Percentiles rank a stretch among this genome's conserved stretches.
These are phyloP conservation scores for Notodonta ziczac DNA, from an alignment of 2,888 invertebrate species.

Conservation along the genomic window DNA sequence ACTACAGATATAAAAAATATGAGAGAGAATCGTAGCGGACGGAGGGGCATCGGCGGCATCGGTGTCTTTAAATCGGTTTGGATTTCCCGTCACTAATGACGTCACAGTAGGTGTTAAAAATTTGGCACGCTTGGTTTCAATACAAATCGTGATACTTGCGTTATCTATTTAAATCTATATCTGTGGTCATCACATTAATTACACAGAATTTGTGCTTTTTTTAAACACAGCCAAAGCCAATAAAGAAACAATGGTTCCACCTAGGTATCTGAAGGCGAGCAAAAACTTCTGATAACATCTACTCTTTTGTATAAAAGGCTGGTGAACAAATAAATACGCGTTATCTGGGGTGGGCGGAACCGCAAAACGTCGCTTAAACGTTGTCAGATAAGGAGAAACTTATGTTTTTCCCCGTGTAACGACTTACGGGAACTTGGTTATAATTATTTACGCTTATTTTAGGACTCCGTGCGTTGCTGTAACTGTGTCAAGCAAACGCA, in stretches of 20 bases:
- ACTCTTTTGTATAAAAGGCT: slow-evolving; percentile 43
- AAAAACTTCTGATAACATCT: slow-evolving; percentile 51
- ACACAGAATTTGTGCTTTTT: no score
- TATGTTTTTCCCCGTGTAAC: slow-evolving; percentile 37
- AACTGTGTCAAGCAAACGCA: neutral
- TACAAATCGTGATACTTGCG: no score
- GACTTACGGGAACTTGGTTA: slow-evolving; percentile 29
- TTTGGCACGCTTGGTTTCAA: no score
- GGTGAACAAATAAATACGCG: slow-evolving; percentile 67
- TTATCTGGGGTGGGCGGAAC: slow-evolving; percentile 62
- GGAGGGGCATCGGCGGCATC: no score
- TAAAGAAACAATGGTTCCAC: neutral
- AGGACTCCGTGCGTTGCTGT: neutral
- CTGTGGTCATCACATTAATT: no score
- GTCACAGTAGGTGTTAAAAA: no score
- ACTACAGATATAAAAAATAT: no score
- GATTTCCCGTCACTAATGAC: no score
- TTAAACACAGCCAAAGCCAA: neutral
- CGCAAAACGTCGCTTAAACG: slow-evolving; percentile 62
- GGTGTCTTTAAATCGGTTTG: no score
- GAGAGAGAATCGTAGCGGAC: no score
- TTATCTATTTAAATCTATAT: no score
- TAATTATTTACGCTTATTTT: slow-evolving; percentile 19
- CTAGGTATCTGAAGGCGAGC: slow-evolving; percentile 35
- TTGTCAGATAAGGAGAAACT: slow-evolving; percentile 47